These are phyloP conservation scores for Coenonympha glycerion DNA, from an alignment of 2,888 invertebrate genomes.

Conservation along the genomic window DNA sequence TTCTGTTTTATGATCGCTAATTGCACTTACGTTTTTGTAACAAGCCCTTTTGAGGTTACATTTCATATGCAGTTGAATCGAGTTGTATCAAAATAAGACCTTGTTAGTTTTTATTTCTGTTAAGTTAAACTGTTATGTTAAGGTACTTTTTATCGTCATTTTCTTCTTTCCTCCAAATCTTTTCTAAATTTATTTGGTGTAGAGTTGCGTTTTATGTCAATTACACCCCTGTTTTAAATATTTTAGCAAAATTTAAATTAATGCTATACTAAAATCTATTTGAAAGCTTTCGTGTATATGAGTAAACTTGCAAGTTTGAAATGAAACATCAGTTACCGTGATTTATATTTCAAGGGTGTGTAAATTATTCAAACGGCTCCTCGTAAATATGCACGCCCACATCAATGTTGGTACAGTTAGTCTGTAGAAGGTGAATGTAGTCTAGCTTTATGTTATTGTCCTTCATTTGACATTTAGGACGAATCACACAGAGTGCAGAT, in stretches of 20 bases:
- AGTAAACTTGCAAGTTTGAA: slow-evolving; percentile 7
- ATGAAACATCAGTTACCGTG: slow-evolving; percentile 12
- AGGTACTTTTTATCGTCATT: neutral
- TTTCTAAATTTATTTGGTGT: too few species aligned
- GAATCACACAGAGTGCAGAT: neutral
- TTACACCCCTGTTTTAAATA: too few species aligned
- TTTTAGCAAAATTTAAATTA: too few species aligned
- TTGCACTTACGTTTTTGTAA: slow-evolving; percentile 11
- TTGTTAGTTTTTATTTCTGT: neutral
- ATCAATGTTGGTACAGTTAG: slow-evolving; percentile 6
- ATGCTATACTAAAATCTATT: neutral
- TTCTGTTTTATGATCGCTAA: slow-evolving; percentile 27
- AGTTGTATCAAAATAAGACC: neutral
- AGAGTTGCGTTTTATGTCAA: too few species aligned
- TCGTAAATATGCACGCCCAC: slow-evolving; percentile 28
- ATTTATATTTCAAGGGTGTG: slow-evolving; percentile 15
- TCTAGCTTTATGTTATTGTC: slow-evolving; percentile 7
- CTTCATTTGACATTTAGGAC: slow-evolving; percentile 1
- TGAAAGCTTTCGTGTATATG: neutral
- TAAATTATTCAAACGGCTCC: slow-evolving; percentile 20
- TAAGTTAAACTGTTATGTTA: neutral
- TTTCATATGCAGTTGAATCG: neutral
- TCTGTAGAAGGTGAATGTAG: slow-evolving; percentile 13
- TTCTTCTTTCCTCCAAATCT: neutral
- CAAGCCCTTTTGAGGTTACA: slow-evolving; percentile 2